A percentile compares a stretch with the other conserved stretches of the same genome.
Evolutionary conservation across 2,797 vertebrate genomes (phyloP).

Genomic region (Rhinogobio ventralis): DNA sequence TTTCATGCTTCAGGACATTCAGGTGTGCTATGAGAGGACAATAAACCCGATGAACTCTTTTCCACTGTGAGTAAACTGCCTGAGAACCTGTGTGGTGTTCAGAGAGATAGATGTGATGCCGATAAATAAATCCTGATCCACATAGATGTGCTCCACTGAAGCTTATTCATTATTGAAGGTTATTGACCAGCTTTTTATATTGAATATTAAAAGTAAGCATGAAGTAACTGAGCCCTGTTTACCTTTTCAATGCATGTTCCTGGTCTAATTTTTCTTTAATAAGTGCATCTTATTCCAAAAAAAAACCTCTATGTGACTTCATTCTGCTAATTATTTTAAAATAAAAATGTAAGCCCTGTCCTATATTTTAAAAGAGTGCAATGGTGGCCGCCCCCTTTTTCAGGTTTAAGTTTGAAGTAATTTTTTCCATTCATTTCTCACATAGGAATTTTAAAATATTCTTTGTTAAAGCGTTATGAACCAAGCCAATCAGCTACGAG

Average conservation of each 20-base stretch:
- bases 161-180: not conserved
- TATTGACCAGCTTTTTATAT: not conserved
- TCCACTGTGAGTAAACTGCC: constrained; percentile 12
- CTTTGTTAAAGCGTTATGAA: not conserved
- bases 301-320: not conserved
- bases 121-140: not conserved
- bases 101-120: not conserved
- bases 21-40: constrained; percentile 9
- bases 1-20: constrained; percentile 13
- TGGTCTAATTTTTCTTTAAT: not conserved
- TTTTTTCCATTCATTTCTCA: not conserved
- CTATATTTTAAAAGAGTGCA: not conserved
- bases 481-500: not conserved
- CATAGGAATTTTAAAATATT: not conserved
- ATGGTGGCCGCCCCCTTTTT: not conserved
- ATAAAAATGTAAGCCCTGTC: not conserved
- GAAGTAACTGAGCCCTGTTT: not conserved
- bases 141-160: not conserved
- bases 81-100: not conserved
- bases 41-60: constrained; percentile 34
- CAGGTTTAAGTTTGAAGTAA: too few relatives aligned
- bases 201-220: not conserved
- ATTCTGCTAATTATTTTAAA: not conserved
- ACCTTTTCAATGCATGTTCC: not conserved
- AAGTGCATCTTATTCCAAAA: not conserved